phyloP scores from a whole-genome alignment of 2,797 vertebrate genomes.

The Sebastes elongatus region DNA sequence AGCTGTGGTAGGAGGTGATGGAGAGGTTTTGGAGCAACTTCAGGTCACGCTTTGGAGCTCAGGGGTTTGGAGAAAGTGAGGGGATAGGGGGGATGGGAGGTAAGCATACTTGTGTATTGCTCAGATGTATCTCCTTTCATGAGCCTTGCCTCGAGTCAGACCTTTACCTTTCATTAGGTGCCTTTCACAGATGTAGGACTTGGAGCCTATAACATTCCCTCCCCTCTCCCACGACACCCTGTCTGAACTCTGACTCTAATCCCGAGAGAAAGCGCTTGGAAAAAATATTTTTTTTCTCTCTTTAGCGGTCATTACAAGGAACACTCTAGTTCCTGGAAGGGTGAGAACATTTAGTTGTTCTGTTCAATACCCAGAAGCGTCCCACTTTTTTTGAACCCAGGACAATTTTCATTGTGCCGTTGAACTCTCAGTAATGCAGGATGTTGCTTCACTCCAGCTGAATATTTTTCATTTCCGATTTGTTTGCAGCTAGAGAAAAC shows the following conservation, averaged over 20 bases:
- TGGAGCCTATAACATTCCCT: background rate
- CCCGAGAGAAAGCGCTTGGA: background rate
- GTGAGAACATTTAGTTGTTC: background rate
- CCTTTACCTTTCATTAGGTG: conserved; percentile 10
- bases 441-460: background rate
- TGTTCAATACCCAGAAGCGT: background rate
- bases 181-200: background rate
- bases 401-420: background rate
- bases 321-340: background rate
- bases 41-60: conserved; percentile 1
- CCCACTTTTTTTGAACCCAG: background rate
- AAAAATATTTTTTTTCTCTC: background rate
- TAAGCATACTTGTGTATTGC: conserved; percentile 4
- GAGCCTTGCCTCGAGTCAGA: conserved; percentile 8
- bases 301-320: conserved; percentile 6
- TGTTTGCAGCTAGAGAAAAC: background rate
- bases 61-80: conserved; percentile 11
- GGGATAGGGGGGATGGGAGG: background rate
- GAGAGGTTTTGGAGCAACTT: conserved; percentile 13
- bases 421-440: background rate
- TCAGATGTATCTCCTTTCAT: conserved; percentile 6
- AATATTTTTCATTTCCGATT: background rate
- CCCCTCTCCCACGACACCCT: background rate
- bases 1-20: conserved; percentile 28
- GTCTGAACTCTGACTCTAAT: conserved; percentile 2